Conservation (phyloP, 1,140 invertebrate species). For the Euwallacea fornicatus region DNA sequence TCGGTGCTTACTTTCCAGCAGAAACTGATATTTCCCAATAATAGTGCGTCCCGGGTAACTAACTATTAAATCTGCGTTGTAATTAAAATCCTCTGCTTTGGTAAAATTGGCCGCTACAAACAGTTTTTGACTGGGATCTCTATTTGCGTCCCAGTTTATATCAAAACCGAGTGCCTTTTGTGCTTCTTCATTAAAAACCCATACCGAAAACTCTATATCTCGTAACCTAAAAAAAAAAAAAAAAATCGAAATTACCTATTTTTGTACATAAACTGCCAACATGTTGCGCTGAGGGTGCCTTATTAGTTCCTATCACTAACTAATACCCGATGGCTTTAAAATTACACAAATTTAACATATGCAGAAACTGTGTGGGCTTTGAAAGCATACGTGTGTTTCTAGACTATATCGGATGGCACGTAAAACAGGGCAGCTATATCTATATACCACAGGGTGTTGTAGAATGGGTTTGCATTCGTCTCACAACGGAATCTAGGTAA, state of each 20-base stretch:
- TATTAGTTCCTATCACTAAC: no score
- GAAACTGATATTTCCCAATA: conserved; percentile 63
- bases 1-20: conserved; percentile 55
- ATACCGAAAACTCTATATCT: conserved; percentile 69
- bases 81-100: conserved; percentile 59
- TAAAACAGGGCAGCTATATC: no score
- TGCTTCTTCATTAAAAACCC: conserved; percentile 58
- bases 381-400: no score
- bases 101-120: conserved; percentile 58
- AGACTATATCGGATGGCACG: no score
- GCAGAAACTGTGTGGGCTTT: no score
- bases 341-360: no score
- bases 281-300: no score
- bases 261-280: no score
- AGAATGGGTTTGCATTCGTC: no score
- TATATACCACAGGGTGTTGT: no score
- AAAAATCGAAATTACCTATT: background rate
- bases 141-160: conserved; percentile 80
- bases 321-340: no score
- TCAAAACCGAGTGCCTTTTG: conserved; percentile 68
- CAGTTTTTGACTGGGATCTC: conserved; percentile 73
- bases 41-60: conserved; percentile 74
- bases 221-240: conserved; percentile 61
- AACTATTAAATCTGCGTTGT: conserved; percentile 62
- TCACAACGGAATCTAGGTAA: no score